Evolutionary conservation across 2,888 invertebrate genomes (phyloP), one percentile per base, ranked within the genome.

Genomic region (Melinaea menophilus): DNA sequence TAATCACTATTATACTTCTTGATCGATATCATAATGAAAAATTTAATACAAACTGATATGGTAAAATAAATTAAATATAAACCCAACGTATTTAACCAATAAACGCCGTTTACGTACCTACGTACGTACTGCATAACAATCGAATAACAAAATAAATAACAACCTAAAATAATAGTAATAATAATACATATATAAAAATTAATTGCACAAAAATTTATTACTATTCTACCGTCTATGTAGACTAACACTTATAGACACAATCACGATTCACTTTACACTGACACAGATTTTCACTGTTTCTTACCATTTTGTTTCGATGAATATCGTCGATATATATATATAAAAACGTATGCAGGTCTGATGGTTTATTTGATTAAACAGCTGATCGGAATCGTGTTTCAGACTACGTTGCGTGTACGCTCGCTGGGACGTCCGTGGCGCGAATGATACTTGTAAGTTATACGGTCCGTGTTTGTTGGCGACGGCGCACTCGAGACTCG

Each of bases 401-500:
- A 78, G 75, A 76, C 75, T 73, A 77, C 65, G 79, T 77, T 77
- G 78, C 78, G 78, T 80, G 87, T 83, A 80, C 81, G 81, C 74
- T 78, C 73, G 74, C 79, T 74, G 72, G 80, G 85, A 79, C 78
- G 85, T 80, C 82, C 80, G 86, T 80, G 81, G 82, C 83, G 84
- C 85, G 86, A 90, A 86, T 90, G 90, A 81, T 81, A 22, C 22
- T 22, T 22, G 22, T 22, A 22, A 22, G 22, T 22, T 22, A 22
- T 22, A 81, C 80, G 82, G 76, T 77, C 79, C 79, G 73, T 79
- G 77, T 72, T 75, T 78, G 74, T 81, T 82, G 82, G 79, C 85
- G 84, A 79, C 86, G 86, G 87, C 86, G 88, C 87, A 85, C 81
- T 85, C 81, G 81, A 65, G 69, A 65, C 74, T 84, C 78, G 83